Conservation (phyloP, 2,888 invertebrate genomes). For the Hermaeophaga mercurialis region DNA sequence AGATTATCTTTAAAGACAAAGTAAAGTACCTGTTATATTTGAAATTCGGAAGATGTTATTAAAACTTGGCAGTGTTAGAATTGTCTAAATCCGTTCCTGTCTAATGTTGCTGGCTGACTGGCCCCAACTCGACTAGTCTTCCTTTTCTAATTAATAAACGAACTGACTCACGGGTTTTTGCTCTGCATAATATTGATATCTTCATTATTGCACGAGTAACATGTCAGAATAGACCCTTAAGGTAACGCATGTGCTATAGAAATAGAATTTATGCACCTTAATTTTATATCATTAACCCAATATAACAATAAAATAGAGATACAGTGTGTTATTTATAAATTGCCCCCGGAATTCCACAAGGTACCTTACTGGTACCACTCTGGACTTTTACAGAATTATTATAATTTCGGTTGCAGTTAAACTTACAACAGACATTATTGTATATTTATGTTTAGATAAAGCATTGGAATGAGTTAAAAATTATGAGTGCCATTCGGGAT, state of each 20-base stretch:
- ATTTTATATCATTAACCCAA: background rate
- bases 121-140: constrained; percentile 30
- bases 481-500: constrained; percentile 23
- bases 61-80: too few species aligned
- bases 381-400: too few species aligned
- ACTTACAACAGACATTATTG: too few species aligned
- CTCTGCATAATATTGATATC: constrained; percentile 45
- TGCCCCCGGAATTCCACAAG: too few species aligned
- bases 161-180: constrained; percentile 10
- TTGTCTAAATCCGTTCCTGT: background rate
- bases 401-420: too few species aligned
- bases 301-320: background rate
- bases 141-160: constrained; percentile 38
- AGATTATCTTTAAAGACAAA: too few species aligned
- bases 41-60: too few species aligned
- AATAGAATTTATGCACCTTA: background rate
- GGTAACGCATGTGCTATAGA: background rate
- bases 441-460: background rate
- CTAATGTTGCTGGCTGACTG: constrained; percentile 35
- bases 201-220: constrained; percentile 41
- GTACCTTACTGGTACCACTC: too few species aligned
- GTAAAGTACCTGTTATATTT: too few species aligned
- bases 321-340: too few species aligned
- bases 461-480: constrained; percentile 7
- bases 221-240: background rate